These are phyloP conservation scores for Nothura maculosa DNA, from an alignment of 2,797 vertebrate species.

Conservation along the genomic window DNA sequence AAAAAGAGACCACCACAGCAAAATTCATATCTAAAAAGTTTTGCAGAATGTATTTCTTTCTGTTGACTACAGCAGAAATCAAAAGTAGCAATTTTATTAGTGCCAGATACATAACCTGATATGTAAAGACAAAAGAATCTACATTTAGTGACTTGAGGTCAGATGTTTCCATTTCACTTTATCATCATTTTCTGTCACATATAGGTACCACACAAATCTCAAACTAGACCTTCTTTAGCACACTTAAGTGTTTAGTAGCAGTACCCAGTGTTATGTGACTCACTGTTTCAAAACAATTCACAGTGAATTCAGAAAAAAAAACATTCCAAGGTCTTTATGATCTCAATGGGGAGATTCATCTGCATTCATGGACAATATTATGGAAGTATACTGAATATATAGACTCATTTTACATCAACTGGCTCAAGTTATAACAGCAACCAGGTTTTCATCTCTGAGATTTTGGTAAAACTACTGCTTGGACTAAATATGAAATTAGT, in stretches of 20 bases:
- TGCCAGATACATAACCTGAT: not conserved
- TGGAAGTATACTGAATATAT: not conserved
- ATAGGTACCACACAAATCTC: not conserved
- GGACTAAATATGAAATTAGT: constrained; percentile 47
- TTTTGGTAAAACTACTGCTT: constrained; percentile 19
- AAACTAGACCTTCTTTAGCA: not conserved
- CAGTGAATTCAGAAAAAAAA: not conserved
- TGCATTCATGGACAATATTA: not conserved
- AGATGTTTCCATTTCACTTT: not conserved
- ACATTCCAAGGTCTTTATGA: not conserved
- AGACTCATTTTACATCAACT: not conserved
- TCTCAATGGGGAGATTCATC: not conserved
- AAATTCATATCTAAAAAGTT: not conserved
- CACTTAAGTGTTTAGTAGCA: not conserved
- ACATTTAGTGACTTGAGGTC: not conserved
- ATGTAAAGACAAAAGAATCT: not conserved
- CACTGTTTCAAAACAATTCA: not conserved
- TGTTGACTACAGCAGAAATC: not conserved
- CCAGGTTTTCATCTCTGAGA: constrained; percentile 12
- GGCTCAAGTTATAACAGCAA: not conserved
- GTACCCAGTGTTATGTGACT: fast-evolving
- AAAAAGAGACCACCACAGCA: not conserved
- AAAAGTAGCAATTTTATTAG: not conserved
- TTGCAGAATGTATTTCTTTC: not conserved
- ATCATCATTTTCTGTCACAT: not conserved